A percentile compares a stretch with the other conserved stretches of the same genome.
phyloP scores from a whole-genome alignment of 1,140 invertebrate species.

The Meloidogyne exigua region DNA sequence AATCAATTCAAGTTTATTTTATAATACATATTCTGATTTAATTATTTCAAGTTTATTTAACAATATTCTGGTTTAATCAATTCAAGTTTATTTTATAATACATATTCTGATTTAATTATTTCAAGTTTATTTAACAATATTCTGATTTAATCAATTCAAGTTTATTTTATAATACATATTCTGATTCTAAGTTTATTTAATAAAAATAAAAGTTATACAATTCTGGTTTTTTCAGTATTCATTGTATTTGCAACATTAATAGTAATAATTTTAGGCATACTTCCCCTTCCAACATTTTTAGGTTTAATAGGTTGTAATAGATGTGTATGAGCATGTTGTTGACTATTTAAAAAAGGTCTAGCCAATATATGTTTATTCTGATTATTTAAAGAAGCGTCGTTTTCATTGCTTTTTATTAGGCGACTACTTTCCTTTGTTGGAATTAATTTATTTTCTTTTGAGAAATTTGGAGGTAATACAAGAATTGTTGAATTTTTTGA shows the following conservation, averaged over 20 bases:
- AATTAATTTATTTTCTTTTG: not conserved
- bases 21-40: too few relatives aligned
- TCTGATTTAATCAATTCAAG: too few relatives aligned
- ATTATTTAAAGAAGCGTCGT: not conserved
- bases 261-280: not conserved
- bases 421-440: not conserved
- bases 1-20: too few relatives aligned
- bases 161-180: too few relatives aligned
- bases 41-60: too few relatives aligned
- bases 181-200: too few relatives aligned
- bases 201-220: not conserved
- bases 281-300: not conserved
- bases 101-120: too few relatives aligned
- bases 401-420: not conserved
- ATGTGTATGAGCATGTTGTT: not conserved
- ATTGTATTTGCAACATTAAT: not conserved
- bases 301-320: not conserved
- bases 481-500: slow-evolving; percentile 8
- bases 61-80: too few relatives aligned
- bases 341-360: not conserved
- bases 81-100: too few relatives aligned
- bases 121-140: too few relatives aligned
- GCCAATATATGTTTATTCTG: not conserved
- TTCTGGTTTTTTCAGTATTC: not conserved
- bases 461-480: slow-evolving; percentile 13